Conservation (phyloP, 2,888 invertebrate genomes). For the Tuta absoluta region DNA sequence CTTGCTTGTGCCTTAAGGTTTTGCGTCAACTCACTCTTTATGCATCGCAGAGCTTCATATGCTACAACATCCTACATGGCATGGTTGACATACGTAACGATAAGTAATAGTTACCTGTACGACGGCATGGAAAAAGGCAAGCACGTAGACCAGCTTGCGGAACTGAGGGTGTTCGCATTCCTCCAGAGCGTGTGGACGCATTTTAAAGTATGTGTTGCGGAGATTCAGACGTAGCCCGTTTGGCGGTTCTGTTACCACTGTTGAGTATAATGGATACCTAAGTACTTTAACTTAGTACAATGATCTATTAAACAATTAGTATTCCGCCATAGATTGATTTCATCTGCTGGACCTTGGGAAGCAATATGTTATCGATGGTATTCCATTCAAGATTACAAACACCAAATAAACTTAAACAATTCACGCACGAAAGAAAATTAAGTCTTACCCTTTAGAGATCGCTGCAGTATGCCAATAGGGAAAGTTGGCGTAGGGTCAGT, state of each 20-base stretch:
- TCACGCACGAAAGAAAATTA: no score
- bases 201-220: slow-evolving; percentile 93
- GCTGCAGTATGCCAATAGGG: slow-evolving; percentile 93
- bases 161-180: slow-evolving; percentile 89
- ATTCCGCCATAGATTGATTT: no score
- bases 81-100: neutral
- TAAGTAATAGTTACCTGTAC: slow-evolving; percentile 82
- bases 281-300: no score
- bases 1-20: no score
- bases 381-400: no score
- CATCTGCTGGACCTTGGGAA: no score
- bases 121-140: slow-evolving; percentile 96
- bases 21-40: no score
- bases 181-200: slow-evolving; percentile 87
- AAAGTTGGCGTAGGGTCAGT: slow-evolving; percentile 93
- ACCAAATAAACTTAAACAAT: no score
- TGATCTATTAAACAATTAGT: no score
- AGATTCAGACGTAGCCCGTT: slow-evolving; percentile 94
- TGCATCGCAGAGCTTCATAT: no score
- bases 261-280: neutral
- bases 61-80: no score
- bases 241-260: slow-evolving; percentile 96
- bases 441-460: slow-evolving; percentile 87
- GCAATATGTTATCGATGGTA: no score
- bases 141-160: slow-evolving; percentile 90